Evolutionary conservation across 1,140 invertebrate species (phyloP), one percentile per base, ranked within the genome.

Genomic region (Lepeophtheirus salmonis): DNA sequence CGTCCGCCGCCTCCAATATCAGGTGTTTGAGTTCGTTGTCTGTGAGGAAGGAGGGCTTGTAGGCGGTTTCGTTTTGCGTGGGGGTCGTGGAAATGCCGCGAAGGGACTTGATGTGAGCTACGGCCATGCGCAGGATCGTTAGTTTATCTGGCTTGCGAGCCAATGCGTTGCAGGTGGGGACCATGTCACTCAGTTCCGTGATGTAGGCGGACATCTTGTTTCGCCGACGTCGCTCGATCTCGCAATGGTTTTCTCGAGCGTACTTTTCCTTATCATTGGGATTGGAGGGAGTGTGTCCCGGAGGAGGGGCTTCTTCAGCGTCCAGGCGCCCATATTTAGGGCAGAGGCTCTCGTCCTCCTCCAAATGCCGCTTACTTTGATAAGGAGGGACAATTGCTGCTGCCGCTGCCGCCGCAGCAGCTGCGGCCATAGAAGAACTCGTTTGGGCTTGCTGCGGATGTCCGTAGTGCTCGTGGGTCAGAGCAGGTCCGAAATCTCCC

Each of bases 201-300:
- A 99, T 98, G 74, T 98, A 99, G 62, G 92, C 88, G 62, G 95
- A 97, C 96, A 99, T 99, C 81, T 99, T 99, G 77, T 98, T 98
- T 62, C 96, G 79, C 65, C 96, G 77, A 62, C 95, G 79, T 65
- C 96, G 78, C 74, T 99, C 96, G 71, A 99, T 99, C 76, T 99
- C 96, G 77, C 92, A 97, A 77, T 99, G 96, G 74, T 97, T 98
- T 78, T 99, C 96, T 71, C 94, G 59, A 13, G 59, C 59, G 22
- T 22, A 61, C 21, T 50, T 56, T 23, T 61, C 59, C 59, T 61
- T 57, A 14, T 57, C 55, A 10, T n/a, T n/a, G 30, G 30, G n/a
- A n/a, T 6, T 6, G 6, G 30, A 6, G 30, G 30, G n/a, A 6
- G 30, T 10, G 6, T 6, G n/a, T 10, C 30, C 30, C 30, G n/a